These are phyloP conservation scores for Xanthostigma xanthostigma DNA, from an alignment of 2,888 invertebrate species.

Conservation along the genomic window DNA sequence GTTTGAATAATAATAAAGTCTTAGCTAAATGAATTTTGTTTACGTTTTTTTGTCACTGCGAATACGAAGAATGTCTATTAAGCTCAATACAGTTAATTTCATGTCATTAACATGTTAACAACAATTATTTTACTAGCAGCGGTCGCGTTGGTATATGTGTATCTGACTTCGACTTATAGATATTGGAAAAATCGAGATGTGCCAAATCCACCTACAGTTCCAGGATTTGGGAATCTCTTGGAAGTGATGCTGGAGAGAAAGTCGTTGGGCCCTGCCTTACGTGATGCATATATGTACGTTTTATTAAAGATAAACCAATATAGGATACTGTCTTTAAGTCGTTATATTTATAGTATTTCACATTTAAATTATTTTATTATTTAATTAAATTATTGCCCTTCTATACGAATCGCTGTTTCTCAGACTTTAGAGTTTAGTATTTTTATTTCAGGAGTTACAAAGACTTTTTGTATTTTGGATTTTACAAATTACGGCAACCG, in stretches of 20 bases:
- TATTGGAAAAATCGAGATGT: constrained; percentile 27
- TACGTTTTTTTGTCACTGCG: too few species aligned
- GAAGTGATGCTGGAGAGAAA: constrained; percentile 17
- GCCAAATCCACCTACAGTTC: constrained; percentile 23
- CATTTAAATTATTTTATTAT: not conserved
- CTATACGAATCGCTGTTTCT: too few species aligned
- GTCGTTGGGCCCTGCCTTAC: constrained; percentile 22
- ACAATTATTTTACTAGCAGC: too few species aligned
- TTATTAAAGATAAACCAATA: not conserved
- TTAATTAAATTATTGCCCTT: too few species aligned
- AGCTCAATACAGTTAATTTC: too few species aligned
- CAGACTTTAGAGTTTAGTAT: too few species aligned
- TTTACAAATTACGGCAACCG: constrained; percentile 19
- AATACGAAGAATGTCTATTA: too few species aligned
- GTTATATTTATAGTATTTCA: too few species aligned
- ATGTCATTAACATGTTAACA: too few species aligned
- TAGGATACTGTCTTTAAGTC: too few species aligned
- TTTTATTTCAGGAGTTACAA: constrained; percentile 6
- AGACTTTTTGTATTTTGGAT: constrained; percentile 20
- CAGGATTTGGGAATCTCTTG: constrained; percentile 25
- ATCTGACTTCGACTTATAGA: constrained; percentile 11
- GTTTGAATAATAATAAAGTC: too few species aligned
- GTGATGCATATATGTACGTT: constrained; percentile 26
- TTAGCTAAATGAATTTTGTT: too few species aligned
- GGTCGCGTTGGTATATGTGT: not conserved